Evolutionary conservation across 2,797 vertebrate genomes (phyloP).

Genomic region (Tokudaia muenninki): DNA sequence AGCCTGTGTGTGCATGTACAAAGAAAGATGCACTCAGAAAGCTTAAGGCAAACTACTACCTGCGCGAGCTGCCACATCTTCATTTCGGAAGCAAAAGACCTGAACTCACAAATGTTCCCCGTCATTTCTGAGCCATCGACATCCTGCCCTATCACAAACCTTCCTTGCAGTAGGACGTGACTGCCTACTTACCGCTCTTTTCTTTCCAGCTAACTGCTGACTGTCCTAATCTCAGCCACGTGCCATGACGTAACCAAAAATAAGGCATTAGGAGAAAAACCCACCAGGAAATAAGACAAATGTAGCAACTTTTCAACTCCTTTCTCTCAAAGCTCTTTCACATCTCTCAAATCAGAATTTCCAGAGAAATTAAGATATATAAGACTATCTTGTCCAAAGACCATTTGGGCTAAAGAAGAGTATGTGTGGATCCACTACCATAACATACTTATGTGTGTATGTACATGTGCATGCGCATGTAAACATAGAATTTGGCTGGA

Average conservation of each 20-base stretch:
- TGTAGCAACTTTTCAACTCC: conserved; percentile 58
- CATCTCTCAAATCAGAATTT: conserved; percentile 66
- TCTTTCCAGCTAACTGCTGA: conserved; percentile 61
- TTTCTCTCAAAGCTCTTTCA: conserved; percentile 62
- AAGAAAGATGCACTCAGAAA: neutral
- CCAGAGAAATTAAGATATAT: conserved; percentile 66
- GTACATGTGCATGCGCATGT: neutral
- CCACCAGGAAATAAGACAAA: conserved; percentile 71
- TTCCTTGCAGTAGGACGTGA: neutral
- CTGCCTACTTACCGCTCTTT: conserved; percentile 38
- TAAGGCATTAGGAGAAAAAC: conserved; percentile 66
- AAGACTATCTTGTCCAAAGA: conserved; percentile 61
- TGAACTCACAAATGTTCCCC: conserved; percentile 38
- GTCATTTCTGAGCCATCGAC: conserved; percentile 44
- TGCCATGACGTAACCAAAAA: conserved; percentile 61
- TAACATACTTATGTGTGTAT: neutral
- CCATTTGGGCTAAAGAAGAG: conserved; percentile 52
- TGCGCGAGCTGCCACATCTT: neutral
- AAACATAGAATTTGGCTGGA: neutral
- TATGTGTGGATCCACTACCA: conserved; percentile 15
- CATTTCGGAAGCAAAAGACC: conserved; percentile 29
- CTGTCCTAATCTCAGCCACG: conserved; percentile 64
- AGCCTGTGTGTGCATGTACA: neutral
- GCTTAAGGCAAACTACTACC: neutral
- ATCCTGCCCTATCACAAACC: neutral